Conservation (phyloP, 2,113 vertebrate genomes). For the Maccullochella peelii region DNA sequence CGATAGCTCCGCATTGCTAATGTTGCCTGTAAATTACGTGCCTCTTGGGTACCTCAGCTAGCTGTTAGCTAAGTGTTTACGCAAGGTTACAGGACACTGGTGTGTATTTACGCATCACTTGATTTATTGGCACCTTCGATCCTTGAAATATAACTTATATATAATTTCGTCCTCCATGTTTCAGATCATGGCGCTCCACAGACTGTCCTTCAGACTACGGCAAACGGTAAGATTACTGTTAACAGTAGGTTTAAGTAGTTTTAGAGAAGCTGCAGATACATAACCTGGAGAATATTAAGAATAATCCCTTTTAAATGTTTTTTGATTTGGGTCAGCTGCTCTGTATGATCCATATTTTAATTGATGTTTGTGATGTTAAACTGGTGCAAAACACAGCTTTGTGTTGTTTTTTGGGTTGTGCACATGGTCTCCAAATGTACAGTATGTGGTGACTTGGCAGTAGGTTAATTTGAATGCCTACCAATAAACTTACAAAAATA, state of each 20-base stretch:
- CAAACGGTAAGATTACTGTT: conserved; percentile 69
- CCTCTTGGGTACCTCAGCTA: conserved; percentile 20
- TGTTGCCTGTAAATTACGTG: not conserved
- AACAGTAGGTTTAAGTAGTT: not conserved
- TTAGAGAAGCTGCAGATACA: not conserved
- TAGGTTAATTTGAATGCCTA: not conserved
- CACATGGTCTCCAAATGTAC: not conserved
- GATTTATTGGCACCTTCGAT: fast-evolving
- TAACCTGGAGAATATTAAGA: not conserved
- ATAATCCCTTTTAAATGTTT: not conserved
- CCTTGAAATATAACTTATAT: not conserved
- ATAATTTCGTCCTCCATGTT: not conserved
- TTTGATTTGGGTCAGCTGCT: not conserved
- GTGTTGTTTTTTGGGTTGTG: not conserved
- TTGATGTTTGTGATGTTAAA: not conserved
- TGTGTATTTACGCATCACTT: too few relatives aligned
- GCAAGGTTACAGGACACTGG: conserved; percentile 68
- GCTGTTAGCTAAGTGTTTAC: conserved; percentile 55
- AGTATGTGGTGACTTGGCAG: not conserved
- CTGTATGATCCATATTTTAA: not conserved
- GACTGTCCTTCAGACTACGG: conserved; percentile 76
- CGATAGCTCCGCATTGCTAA: not conserved
- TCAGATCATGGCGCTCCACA: conserved; percentile 83
- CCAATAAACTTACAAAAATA: not conserved
- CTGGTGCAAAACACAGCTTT: not conserved